phyloP scores from a whole-genome alignment of 1,140 invertebrate genomes.

The Drosophila seguyi region DNA sequence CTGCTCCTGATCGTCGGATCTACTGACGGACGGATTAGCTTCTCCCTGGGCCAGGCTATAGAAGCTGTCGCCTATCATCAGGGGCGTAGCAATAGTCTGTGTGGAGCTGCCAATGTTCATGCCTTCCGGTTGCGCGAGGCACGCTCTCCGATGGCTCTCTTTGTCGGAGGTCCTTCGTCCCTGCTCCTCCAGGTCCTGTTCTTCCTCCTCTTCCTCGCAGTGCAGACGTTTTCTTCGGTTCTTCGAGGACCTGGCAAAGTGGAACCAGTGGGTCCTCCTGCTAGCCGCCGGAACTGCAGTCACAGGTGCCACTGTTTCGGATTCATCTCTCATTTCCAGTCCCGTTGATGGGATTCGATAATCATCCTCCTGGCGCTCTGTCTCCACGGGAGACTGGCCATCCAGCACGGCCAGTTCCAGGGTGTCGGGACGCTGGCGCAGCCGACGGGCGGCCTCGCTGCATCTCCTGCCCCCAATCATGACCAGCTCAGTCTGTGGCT shows the following conservation, averaged over 20 bases:
- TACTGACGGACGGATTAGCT: conserved; percentile 6
- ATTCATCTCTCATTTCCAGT: background rate
- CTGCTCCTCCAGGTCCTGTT: conserved; percentile 17
- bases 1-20: conserved; percentile 37
- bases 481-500: conserved; percentile 14
- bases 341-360: background rate
- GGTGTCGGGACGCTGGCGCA: conserved; percentile 74
- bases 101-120: conserved; percentile 74
- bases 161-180: conserved; percentile 10
- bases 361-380: conserved; percentile 4
- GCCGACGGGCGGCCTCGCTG: conserved; percentile 44
- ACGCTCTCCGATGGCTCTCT: conserved; percentile 30
- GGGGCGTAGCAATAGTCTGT: conserved; percentile 64
- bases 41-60: conserved; percentile 57
- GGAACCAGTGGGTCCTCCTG: conserved; percentile 57
- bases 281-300: background rate
- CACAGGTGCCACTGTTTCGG: conserved; percentile 8
- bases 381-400: conserved; percentile 3
- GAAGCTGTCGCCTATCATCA: conserved; percentile 56
- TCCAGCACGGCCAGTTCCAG: conserved; percentile 73
- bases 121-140: conserved; percentile 64
- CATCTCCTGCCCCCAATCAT: conserved; percentile 59
- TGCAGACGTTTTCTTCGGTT: conserved; percentile 38
- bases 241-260: conserved; percentile 52
- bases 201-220: conserved; percentile 45